Percentiles rank a stretch among this genome's conserved stretches.
These are phyloP conservation scores for Sebastes trivittatus DNA, from an alignment of 2,797 vertebrate species.

Conservation along the genomic window DNA sequence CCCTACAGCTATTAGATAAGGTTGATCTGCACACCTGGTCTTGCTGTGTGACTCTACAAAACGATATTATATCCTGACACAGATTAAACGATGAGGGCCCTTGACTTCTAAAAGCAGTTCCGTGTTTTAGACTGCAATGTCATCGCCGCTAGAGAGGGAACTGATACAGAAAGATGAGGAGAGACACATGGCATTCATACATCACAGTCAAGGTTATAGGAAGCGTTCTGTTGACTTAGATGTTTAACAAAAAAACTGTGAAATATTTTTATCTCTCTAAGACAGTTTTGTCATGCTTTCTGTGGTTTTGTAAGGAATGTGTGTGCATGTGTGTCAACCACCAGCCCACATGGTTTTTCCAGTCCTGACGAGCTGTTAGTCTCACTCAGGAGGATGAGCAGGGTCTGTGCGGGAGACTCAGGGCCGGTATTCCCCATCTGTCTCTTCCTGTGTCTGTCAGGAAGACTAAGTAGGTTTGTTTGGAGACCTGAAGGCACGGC, in stretches of 20 bases:
- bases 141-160: slow-evolving; percentile 9
- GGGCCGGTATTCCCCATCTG: slow-evolving; percentile 42
- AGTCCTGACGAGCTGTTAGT: slow-evolving; percentile 9
- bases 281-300: neutral
- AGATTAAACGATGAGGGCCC: slow-evolving; percentile 44
- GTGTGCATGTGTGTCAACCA: neutral
- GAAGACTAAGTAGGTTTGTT: slow-evolving; percentile 54
- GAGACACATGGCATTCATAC: neutral
- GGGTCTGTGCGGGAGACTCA: slow-evolving; percentile 25
- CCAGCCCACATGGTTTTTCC: slow-evolving; percentile 6
- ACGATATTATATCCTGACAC: slow-evolving; percentile 53
- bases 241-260: slow-evolving; percentile 4
- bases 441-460: slow-evolving; percentile 47
- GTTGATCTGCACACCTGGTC: slow-evolving; percentile 78
- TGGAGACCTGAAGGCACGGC: slow-evolving; percentile 51
- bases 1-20: slow-evolving; percentile 75
- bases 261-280: slow-evolving; percentile 1
- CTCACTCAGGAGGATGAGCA: slow-evolving; percentile 6
- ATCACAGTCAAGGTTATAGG: slow-evolving; percentile 33
- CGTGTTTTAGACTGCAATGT: slow-evolving; percentile 14
- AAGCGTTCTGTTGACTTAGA: slow-evolving; percentile 13
- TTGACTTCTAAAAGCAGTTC: slow-evolving; percentile 47
- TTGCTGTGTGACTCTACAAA: slow-evolving; percentile 75
- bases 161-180: slow-evolving; percentile 3
- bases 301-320: slow-evolving; percentile 2